Conservation (phyloP, 2,113 vertebrate genomes). For the Syrrhaptes paradoxus region DNA sequence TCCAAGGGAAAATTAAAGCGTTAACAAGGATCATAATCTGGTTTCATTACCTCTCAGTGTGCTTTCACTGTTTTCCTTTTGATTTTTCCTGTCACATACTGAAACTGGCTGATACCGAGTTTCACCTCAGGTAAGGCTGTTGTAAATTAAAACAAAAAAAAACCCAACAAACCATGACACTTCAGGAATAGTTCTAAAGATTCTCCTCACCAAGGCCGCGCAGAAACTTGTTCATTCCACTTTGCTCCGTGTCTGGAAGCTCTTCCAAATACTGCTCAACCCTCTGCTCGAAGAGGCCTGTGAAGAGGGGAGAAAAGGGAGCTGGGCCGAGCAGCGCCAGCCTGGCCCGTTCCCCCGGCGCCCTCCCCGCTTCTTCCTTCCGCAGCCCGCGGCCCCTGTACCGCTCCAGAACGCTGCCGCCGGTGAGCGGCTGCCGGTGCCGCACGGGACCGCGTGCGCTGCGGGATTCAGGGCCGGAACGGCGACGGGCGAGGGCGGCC, state of each 20-base stretch:
- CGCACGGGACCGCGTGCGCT: too few relatives aligned
- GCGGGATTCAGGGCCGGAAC: too few relatives aligned
- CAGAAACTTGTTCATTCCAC: slow-evolving; percentile 97
- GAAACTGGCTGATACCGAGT: background rate
- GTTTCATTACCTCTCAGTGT: background rate
- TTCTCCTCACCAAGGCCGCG: slow-evolving; percentile 90
- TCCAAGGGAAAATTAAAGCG: background rate
- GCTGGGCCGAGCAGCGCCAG: accelerated
- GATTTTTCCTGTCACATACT: background rate
- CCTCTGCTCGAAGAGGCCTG: slow-evolving; percentile 96
- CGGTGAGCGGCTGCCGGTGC: too few relatives aligned
- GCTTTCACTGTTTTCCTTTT: background rate
- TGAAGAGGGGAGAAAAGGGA: accelerated
- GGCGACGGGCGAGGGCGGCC: background rate
- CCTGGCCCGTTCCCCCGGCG: accelerated
- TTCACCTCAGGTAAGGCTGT: background rate
- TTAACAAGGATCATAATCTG: background rate
- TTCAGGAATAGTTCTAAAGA: background rate
- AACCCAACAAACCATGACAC: accelerated
- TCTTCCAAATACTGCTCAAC: slow-evolving; percentile 97
- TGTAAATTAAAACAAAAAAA: background rate
- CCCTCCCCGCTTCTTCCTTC: background rate
- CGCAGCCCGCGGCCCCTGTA: background rate
- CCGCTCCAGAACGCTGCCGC: accelerated
- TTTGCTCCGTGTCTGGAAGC: slow-evolving; percentile 96